A percentile compares a stretch with the other conserved stretches of the same genome.
Conservation (phyloP, 2,888 invertebrate genomes). For the Oasisia sp. region DNA sequence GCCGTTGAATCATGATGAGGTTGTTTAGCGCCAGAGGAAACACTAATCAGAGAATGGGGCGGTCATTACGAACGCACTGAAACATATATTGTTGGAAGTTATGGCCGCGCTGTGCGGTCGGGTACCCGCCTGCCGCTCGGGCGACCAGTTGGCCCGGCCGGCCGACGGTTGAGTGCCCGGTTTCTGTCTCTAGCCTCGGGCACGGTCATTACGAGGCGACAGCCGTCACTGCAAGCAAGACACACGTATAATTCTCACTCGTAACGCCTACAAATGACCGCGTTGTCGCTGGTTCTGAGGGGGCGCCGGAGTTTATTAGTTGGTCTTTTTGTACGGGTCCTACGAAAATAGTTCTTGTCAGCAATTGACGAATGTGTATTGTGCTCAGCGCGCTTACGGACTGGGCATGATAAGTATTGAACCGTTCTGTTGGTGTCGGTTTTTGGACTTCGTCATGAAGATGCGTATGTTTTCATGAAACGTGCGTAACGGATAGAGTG, state of each 20-base stretch:
- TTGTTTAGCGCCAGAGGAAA: neutral
- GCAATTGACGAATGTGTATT: neutral
- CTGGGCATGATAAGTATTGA: neutral
- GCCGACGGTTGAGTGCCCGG: neutral
- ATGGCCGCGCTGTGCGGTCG: constrained; percentile 17
- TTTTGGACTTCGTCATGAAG: neutral
- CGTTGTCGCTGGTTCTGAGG: constrained; percentile 10
- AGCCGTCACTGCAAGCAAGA: neutral
- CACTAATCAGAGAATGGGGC: neutral
- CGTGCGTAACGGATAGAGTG: neutral
- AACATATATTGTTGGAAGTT: neutral
- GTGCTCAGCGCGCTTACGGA: neutral
- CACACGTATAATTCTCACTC: neutral
- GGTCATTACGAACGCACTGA: neutral
- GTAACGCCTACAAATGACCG: constrained; percentile 17
- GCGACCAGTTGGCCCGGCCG: neutral
- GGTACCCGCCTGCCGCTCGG: neutral
- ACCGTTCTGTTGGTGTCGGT: neutral
- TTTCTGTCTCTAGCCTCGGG: neutral
- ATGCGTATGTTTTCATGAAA: neutral
- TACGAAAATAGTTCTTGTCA: constrained; percentile 17
- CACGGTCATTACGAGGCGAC: constrained; percentile 12
- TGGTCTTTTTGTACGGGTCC: neutral
- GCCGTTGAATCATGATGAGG: neutral
- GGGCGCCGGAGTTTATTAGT: neutral